Evolutionary conservation across 2,888 invertebrate species (phyloP).

Genomic region (Anagyrus pseudococci): DNA sequence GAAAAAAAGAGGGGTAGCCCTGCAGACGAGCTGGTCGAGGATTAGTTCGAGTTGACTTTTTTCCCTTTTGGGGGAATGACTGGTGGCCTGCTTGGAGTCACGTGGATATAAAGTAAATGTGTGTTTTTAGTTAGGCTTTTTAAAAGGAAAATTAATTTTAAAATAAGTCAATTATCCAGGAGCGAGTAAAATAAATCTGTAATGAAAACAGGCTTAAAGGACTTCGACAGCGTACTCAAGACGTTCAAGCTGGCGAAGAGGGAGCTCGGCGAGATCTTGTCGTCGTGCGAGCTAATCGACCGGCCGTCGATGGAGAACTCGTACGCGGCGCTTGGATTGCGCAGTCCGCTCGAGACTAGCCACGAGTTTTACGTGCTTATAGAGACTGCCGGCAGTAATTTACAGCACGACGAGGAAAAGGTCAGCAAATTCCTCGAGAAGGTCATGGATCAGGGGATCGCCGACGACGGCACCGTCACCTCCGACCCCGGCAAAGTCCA

Average conservation of each 20-base stretch:
- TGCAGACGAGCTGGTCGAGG: no score
- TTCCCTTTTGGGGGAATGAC: no score
- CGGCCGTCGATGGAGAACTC: conserved; percentile 73
- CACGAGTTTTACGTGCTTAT: conserved; percentile 85
- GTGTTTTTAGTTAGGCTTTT: no score
- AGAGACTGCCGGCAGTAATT: conserved; percentile 88
- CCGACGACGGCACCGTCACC: conserved; percentile 84
- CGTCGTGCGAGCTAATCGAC: conserved; percentile 96
- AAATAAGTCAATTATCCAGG: no score
- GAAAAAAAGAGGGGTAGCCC: neutral
- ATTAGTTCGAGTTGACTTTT: no score
- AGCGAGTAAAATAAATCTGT: no score
- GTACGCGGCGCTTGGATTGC: conserved; percentile 68
- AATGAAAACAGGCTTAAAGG: conserved; percentile 78
- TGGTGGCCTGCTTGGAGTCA: no score
- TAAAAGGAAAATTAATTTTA: no score
- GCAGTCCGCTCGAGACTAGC: conserved; percentile 58
- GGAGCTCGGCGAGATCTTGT: conserved; percentile 86
- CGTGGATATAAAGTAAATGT: no score
- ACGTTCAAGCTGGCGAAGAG: conserved; percentile 78
- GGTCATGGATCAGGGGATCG: conserved; percentile 74
- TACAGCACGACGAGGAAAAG: conserved; percentile 87
- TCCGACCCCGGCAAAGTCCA: conserved; percentile 83
- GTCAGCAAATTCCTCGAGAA: conserved; percentile 78
- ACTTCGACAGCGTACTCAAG: conserved; percentile 79